Evolutionary conservation across 2,797 vertebrate genomes (phyloP).

Genomic region (Cephalopachus bancanus): DNA sequence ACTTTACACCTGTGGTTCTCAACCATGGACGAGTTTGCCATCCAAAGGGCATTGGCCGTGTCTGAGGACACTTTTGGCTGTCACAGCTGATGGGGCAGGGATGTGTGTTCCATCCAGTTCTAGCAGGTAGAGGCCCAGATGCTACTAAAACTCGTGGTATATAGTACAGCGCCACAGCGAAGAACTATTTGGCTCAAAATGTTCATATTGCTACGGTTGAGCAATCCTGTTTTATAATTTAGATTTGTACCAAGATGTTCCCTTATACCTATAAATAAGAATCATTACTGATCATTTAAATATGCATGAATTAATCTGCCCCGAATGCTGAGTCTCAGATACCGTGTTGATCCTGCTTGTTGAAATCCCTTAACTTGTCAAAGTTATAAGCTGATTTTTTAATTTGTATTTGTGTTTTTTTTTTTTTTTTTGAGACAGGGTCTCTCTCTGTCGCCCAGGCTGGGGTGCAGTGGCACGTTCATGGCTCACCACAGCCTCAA

Average conservation of each 20-base stretch:
- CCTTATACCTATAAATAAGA: neutral
- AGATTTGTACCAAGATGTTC: neutral
- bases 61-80: neutral
- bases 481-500: no score
- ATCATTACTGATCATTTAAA: neutral
- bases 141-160: neutral
- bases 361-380: slow-evolving; percentile 80
- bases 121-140: neutral
- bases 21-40: neutral
- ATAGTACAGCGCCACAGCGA: neutral
- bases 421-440: no score
- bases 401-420: no score
- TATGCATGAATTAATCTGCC: neutral
- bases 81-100: fast-evolving
- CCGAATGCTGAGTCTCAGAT: neutral
- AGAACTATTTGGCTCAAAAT: neutral
- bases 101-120: neutral
- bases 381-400: slow-evolving; percentile 75
- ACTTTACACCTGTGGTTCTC: neutral
- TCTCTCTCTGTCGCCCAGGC: no score
- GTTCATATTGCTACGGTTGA: neutral
- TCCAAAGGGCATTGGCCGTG: neutral
- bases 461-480: no score
- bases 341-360: slow-evolving; percentile 78
- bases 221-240: neutral